These are phyloP conservation scores for Falco novaeseelandiae DNA, from an alignment of 2,797 vertebrate genomes.

Conservation along the genomic window DNA sequence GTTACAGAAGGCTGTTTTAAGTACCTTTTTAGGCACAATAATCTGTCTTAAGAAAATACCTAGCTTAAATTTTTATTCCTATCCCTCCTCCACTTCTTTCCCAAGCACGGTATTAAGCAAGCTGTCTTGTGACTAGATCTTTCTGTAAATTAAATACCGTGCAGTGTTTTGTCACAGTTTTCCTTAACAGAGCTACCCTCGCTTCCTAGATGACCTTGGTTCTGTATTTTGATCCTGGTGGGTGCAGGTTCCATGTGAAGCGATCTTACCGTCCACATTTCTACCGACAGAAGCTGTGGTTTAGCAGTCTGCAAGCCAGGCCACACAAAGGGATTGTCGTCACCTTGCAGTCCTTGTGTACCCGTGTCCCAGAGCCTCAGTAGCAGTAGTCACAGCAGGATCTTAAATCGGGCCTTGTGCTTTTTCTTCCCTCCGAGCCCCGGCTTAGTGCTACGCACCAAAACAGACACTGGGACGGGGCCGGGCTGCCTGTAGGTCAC, in stretches of 20 bases:
- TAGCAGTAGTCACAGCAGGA: fast-evolving
- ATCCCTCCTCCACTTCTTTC: background rate
- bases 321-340: fast-evolving
- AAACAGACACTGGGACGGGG: fast-evolving
- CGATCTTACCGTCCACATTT: background rate
- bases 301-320: too few relatives aligned
- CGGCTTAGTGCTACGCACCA: fast-evolving
- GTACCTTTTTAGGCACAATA: background rate
- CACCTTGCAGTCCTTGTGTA: background rate
- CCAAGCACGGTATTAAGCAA: background rate
- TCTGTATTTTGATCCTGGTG: background rate
- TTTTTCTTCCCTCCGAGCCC: fast-evolving
- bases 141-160: background rate
- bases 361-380: fast-evolving
- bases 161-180: background rate
- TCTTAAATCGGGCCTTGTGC: fast-evolving
- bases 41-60: background rate
- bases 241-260: background rate
- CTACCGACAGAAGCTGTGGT: background rate
- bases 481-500: fast-evolving
- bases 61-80: background rate
- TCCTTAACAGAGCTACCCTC: background rate
- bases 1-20: background rate
- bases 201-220: background rate
- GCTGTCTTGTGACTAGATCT: background rate